Conservation (phyloP, 1,140 invertebrate species). For the Zeugodacus cucurbitae region DNA sequence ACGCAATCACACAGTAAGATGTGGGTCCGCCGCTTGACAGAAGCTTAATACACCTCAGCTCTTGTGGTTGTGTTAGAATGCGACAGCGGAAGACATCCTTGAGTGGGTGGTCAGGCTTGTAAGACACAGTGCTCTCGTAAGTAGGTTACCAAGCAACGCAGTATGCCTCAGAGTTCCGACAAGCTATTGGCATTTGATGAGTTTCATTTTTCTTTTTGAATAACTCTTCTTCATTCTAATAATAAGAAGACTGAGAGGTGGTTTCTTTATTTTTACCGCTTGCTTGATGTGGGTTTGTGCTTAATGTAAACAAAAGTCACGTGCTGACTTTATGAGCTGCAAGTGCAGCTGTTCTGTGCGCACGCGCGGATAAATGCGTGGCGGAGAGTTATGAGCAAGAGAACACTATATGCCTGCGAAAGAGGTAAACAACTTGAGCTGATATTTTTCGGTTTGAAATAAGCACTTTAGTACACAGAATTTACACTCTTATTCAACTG, state of each 20-base stretch:
- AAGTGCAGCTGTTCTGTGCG: background rate
- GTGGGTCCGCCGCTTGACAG: background rate
- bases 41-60: background rate
- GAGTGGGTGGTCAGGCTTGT: background rate
- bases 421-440: background rate
- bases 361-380: background rate
- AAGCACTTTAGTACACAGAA: no score
- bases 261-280: background rate
- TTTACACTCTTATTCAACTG: no score
- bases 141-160: background rate
- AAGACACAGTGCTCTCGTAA: background rate
- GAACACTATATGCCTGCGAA: background rate
- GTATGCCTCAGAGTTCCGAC: background rate
- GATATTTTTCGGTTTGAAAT: no score
- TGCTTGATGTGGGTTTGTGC: background rate
- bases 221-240: background rate
- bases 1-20: background rate
- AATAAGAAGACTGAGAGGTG: background rate
- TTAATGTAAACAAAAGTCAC: constrained; percentile 31
- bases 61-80: background rate
- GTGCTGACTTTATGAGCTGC: background rate
- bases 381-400: background rate
- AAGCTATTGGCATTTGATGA: background rate
- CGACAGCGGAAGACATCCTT: background rate
- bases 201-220: background rate